A percentile compares a stretch with the other conserved stretches of the same genome.
phyloP scores from a whole-genome alignment of 2,797 vertebrate species.

The Pantherophis vulpinus region DNA sequence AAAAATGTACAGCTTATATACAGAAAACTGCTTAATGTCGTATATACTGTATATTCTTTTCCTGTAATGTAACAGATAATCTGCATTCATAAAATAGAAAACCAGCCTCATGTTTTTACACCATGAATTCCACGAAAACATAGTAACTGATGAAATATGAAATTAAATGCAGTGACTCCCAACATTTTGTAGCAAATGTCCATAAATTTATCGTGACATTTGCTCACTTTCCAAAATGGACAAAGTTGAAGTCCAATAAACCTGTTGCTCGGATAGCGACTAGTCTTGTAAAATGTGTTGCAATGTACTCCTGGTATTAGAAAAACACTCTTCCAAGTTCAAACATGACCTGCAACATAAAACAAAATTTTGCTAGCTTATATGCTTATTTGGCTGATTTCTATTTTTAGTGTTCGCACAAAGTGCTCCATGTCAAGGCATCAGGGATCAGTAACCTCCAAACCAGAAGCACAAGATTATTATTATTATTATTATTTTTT shows the following conservation, averaged over 20 bases:
- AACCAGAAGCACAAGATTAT: neutral
- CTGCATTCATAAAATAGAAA: neutral
- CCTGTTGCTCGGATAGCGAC: neutral
- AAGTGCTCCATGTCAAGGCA: neutral
- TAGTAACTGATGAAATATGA: neutral
- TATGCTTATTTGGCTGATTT: neutral
- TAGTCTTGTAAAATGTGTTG: slow-evolving; percentile 29
- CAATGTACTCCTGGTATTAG: slow-evolving; percentile 65
- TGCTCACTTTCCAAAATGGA: slow-evolving; percentile 19
- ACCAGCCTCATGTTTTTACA: neutral
- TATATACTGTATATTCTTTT: neutral
- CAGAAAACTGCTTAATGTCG: neutral
- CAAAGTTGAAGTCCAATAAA: slow-evolving; percentile 3
- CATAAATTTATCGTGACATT: slow-evolving; percentile 18
- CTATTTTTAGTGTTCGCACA: neutral
- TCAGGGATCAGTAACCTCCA: neutral
- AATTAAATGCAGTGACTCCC: neutral
- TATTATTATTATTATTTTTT: too few species aligned
- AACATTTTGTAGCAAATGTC: slow-evolving; percentile 39
- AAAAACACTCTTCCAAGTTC: slow-evolving; percentile 91
- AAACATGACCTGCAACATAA: slow-evolving; percentile 86
- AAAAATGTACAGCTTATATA: neutral
- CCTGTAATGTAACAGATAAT: neutral
- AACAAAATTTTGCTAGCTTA: slow-evolving; percentile 12
- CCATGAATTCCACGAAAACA: neutral